phyloP scores from a whole-genome alignment of 2,113 vertebrate species.

The Calypte anna region DNA sequence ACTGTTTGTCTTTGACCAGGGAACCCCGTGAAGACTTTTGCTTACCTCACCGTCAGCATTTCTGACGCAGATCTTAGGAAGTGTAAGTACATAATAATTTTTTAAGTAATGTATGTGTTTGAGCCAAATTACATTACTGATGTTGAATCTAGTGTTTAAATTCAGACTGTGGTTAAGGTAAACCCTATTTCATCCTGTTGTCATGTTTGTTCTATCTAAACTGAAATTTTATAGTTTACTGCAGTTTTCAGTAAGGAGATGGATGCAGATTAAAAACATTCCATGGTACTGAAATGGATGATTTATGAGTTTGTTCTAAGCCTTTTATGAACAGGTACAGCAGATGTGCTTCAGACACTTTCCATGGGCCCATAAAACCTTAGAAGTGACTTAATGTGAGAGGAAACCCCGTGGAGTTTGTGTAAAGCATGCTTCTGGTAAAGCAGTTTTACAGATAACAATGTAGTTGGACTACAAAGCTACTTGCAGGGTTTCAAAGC shows the following conservation, averaged over 20 bases:
- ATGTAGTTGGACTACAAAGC: neutral
- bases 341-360: neutral
- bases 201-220: neutral
- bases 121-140: neutral
- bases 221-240: neutral
- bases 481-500: neutral
- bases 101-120: neutral
- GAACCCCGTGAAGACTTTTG: slow-evolving; percentile 87
- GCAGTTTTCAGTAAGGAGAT: neutral
- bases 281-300: neutral
- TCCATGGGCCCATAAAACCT: neutral
- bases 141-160: neutral
- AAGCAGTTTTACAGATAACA: neutral
- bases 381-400: neutral
- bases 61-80: slow-evolving; percentile 84
- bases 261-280: neutral
- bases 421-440: neutral
- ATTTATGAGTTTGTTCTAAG: neutral
- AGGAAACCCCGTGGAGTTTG: neutral
- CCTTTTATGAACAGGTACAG: neutral
- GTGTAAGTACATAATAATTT: slow-evolving; percentile 76
- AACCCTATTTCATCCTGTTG: neutral
- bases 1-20: slow-evolving; percentile 74
- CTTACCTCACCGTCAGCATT: slow-evolving; percentile 86
- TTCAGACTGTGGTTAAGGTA: neutral